These are phyloP conservation scores for Lepus europaeus DNA, from an alignment of 2,113 vertebrate genomes.

Conservation along the genomic window DNA sequence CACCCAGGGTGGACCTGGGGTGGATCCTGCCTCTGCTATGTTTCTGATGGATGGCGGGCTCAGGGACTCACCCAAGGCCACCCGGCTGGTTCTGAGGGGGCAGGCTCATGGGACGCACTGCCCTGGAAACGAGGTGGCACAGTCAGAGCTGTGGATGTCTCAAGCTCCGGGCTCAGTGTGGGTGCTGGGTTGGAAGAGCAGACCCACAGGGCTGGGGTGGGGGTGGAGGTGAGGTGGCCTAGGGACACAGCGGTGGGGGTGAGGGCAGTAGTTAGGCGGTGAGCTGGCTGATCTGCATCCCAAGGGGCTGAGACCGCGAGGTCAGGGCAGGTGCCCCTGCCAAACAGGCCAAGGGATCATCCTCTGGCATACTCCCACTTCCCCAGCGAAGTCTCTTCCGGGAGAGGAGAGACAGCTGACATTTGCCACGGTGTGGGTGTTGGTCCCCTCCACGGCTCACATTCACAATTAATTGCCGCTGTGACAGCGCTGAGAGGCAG, in stretches of 20 bases:
- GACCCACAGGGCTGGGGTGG: neutral
- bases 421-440: neutral
- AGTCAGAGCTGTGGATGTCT: no score
- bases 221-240: fast-evolving
- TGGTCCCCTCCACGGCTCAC: neutral
- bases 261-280: neutral
- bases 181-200: neutral
- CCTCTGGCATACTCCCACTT: no score
- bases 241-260: fast-evolving
- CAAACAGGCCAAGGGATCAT: no score
- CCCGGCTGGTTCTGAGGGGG: neutral
- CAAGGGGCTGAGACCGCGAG: neutral
- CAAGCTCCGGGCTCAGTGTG: neutral
- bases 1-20: neutral
- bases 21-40: no score
- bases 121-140: neutral
- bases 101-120: neutral
- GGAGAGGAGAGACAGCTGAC: neutral
- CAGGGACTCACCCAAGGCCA: neutral
- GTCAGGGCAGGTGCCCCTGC: no score
- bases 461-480: neutral
- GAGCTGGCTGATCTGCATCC: neutral
- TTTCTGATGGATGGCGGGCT: neutral
- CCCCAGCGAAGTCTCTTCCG: neutral
- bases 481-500: neutral